Evolutionary conservation across 2,888 invertebrate species (phyloP), one percentile per base, ranked within the genome.

Genomic region (Mantis religiosa): DNA sequence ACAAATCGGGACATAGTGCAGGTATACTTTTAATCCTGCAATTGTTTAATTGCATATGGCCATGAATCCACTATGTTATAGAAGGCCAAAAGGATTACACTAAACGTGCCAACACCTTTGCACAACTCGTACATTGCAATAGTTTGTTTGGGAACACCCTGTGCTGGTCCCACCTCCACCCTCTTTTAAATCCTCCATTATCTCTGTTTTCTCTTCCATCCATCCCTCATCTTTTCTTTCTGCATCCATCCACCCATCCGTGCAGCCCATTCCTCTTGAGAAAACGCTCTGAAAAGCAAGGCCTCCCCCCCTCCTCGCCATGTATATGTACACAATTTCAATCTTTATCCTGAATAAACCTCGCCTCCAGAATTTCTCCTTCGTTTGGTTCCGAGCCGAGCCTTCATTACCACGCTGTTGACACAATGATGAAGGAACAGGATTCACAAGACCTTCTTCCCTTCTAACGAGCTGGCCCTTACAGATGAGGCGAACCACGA

Each of bases 271-370:
- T 83, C 88, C 84, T 82, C 84, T 83, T 54, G 83, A 84, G 71
- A 83, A 30, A 83, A 85, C 47, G 14, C 12, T 82, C 28, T 88
- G 85, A 47, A 84, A 34, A 88, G 85, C 87, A 30, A 28, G n/a
- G 84, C 41, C 34, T 28, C 28, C 88, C 54, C 81, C 47, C 82
- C 6, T 82, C 41, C 89, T 85, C 47, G 83, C 87, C 30, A 82
- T 89, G 84, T 89, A 85, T 89, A 84, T 89, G 89, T 89, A 89
- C 89, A 89, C 89, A 89, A 89, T 89, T 89, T 89, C 89, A 89
- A 89, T 89, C 89, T 89, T 89, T 87, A 89, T 88, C 88, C 89
- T 89, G 89, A 89, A 89, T 89, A 89, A 89, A 87, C 86, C 85
- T 87, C 81, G 86, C 28, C 86, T 81, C 54, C 81, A 86, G 86